Conservation (phyloP, 2,113 vertebrate species). For the Eurypyga helias region DNA sequence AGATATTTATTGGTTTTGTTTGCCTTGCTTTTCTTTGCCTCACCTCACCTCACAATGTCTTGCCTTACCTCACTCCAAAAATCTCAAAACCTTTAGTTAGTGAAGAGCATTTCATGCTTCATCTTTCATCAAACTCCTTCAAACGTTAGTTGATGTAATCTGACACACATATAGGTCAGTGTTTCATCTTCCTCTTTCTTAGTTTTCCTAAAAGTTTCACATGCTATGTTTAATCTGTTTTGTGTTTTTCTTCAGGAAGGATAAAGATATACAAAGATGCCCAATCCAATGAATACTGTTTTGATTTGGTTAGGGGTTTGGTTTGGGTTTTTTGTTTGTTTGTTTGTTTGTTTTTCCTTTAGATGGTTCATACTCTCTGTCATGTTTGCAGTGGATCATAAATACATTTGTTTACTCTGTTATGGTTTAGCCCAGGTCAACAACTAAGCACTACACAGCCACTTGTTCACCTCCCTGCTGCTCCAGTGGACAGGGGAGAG, state of each 20-base stretch:
- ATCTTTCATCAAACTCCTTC: background rate
- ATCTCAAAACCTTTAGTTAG: background rate
- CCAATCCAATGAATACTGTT: background rate
- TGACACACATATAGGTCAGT: background rate
- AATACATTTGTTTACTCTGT: background rate
- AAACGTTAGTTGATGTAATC: background rate
- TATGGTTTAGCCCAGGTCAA: too few species aligned
- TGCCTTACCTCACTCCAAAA: background rate
- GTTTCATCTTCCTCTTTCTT: background rate
- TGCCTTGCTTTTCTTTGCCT: background rate
- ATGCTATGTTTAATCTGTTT: background rate
- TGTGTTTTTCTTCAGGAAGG: background rate
- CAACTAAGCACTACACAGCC: too few species aligned
- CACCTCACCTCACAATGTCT: accelerated
- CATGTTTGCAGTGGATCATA: background rate
- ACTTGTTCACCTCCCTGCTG: too few species aligned
- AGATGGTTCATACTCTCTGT: background rate
- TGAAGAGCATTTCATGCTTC: background rate
- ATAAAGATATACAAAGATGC: background rate
- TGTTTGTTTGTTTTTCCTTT: background rate
- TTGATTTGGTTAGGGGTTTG: too few species aligned
- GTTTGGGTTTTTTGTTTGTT: too few species aligned
- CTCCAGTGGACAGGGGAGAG: too few species aligned
- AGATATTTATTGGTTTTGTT: background rate
- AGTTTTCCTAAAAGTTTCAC: background rate